Evolutionary conservation across 2,113 vertebrate genomes (phyloP), one percentile per base, ranked within the genome.

Genomic region (pig (Sus scrofa)): DNA sequence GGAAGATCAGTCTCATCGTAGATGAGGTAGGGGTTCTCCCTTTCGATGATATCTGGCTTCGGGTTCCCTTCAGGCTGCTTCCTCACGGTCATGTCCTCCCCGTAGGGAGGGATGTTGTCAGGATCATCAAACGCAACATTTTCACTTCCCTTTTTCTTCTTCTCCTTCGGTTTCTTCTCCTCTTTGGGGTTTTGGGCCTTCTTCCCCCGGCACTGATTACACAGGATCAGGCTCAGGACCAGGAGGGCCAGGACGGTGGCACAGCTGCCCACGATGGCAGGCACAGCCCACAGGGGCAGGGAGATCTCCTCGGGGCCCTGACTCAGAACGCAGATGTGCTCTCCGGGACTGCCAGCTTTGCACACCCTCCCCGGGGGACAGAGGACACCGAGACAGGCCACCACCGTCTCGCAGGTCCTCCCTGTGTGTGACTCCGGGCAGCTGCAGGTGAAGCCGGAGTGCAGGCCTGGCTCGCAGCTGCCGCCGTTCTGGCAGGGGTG

Each of bases 81-180:
- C 79, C 99, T 98, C 73, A 99, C 99, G 0, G 99, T 99, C 99
- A 99, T 99, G 97, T 99, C 99, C 18, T 99, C 99, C 0, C 99
- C 99, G 0, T 99, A 99, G 0, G 99, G 99, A 0, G 99, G 99
- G 92, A 99, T 99, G 96, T 99, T 99, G 97, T 99, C 99, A 0
- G 99, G 99, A 89, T 99, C 99, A 54, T 99, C 99, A 0, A 99
- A 99, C 0, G 99, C 99, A 44, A 99, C 99, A 0, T 99, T 99
- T 98, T 99, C 99, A 0, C 99, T 99, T 0, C 99, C 99, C 96
- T 99, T 99, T 91, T 99, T 99, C 99, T 99, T 99, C 98, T 99
- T 99, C 97, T 99, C 99, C 98, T 99, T 99, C 0, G 98, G 99
- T 90, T 99, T 99, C 98, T 99, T 99, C 96, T 99, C 99, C 74